phyloP scores from a whole-genome alignment of 2,888 invertebrate genomes.

The Pandemis corylana region DNA sequence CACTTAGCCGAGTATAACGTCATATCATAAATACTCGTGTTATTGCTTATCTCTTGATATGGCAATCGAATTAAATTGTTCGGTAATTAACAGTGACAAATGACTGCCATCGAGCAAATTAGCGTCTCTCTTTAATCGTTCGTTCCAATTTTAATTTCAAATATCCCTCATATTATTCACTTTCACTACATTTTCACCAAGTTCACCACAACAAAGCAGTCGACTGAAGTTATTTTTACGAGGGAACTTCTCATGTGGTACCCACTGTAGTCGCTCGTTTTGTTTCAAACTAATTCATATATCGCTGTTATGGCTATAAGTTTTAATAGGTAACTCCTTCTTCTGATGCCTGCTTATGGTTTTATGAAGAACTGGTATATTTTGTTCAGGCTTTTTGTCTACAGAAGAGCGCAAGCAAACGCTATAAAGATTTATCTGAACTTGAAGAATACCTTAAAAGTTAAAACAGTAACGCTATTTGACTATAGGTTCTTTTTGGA shows the following conservation, averaged over 20 bases:
- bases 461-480: background rate
- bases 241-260: constrained; percentile 44
- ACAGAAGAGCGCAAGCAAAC: background rate
- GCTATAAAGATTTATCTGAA: no score
- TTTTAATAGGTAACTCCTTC: constrained; percentile 39
- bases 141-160: constrained; percentile 10
- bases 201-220: constrained; percentile 39
- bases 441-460: no score
- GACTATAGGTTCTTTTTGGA: background rate
- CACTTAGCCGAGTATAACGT: background rate
- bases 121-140: constrained; percentile 3
- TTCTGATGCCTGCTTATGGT: constrained; percentile 7
- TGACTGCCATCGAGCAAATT: constrained; percentile 2
- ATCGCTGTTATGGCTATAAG: constrained; percentile 43
- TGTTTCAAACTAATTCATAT: constrained; percentile 46
- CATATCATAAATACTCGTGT: background rate
- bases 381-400: background rate
- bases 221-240: constrained; percentile 51
- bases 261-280: constrained; percentile 44
- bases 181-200: constrained; percentile 36
- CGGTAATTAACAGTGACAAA: background rate
- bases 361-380: background rate
- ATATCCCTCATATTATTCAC: constrained; percentile 4
- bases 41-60: background rate
- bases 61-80: background rate